Percentiles rank a stretch among this genome's conserved stretches.
Conservation (phyloP, 1,140 invertebrate genomes). For the Diorhabda elongata region DNA sequence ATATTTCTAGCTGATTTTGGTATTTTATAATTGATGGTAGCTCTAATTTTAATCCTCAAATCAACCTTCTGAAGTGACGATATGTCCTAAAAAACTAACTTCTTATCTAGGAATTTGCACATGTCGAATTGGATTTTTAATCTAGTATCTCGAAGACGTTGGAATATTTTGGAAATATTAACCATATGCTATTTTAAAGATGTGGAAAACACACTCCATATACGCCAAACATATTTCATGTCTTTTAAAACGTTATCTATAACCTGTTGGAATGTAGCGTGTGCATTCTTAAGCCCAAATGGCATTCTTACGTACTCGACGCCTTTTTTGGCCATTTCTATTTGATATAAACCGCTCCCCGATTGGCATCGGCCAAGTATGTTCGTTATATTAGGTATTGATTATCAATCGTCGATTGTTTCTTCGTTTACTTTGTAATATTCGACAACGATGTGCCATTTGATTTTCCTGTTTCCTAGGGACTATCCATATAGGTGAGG, state of each 20-base stretch:
- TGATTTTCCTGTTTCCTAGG: constrained; percentile 38
- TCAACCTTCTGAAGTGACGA: constrained; percentile 30
- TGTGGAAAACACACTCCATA: constrained; percentile 38
- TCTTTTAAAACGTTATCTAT: constrained; percentile 16
- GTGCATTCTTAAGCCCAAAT: constrained; percentile 23
- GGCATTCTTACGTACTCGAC: constrained; percentile 27
- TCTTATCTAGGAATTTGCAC: constrained; percentile 23
- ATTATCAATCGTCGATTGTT: constrained; percentile 49
- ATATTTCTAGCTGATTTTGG: constrained; percentile 20
- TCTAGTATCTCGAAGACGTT: constrained; percentile 37
- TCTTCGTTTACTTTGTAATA: constrained; percentile 45
- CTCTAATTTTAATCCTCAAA: constrained; percentile 30
- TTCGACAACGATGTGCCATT: constrained; percentile 44
- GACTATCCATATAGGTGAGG: constrained; percentile 36
- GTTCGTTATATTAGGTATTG: constrained; percentile 46
- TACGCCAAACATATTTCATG: constrained; percentile 35
- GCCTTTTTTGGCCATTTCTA: constrained; percentile 24
- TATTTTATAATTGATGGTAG: constrained; percentile 10
- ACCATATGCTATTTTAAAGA: constrained; percentile 41
- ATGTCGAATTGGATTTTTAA: constrained; percentile 20
- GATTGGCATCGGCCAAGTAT: constrained; percentile 47
- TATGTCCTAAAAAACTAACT: constrained; percentile 32
- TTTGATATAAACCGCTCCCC: constrained; percentile 13
- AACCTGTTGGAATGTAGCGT: constrained; percentile 9
- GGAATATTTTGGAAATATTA: constrained; percentile 17